phyloP scores from a whole-genome alignment of 1,140 invertebrate species.

The Drosophila varians region DNA sequence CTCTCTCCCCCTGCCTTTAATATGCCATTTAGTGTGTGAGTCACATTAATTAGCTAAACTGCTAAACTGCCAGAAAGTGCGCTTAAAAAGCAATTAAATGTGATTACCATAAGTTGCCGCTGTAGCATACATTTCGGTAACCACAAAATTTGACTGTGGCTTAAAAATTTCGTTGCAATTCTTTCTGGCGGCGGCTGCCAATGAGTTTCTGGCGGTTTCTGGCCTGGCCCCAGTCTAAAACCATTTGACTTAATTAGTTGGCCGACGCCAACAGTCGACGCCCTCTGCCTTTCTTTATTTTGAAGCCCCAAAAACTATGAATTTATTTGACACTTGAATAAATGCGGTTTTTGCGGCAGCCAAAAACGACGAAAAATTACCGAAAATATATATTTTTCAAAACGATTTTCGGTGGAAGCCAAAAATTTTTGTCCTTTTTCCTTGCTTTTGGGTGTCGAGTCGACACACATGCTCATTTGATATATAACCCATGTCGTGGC shows the following conservation, averaged over 20 bases:
- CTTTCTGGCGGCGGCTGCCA: conserved; percentile 33
- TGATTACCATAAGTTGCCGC: conserved; percentile 78
- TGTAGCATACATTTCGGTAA: conserved; percentile 53
- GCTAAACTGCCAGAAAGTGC: conserved; percentile 62
- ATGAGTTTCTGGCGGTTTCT: conserved; percentile 39
- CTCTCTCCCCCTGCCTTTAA: conserved; percentile 12
- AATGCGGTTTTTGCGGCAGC: conserved; percentile 75
- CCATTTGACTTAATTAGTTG: conserved; percentile 82
- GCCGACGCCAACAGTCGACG: conserved; percentile 44
- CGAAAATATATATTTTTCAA: conserved; percentile 71
- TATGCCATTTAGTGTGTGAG: conserved; percentile 56
- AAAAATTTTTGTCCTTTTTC: conserved; percentile 22
- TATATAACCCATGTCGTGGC: conserved; percentile 68
- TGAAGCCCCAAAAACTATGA: conserved; percentile 63
- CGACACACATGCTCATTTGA: conserved; percentile 51
- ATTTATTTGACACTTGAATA: conserved; percentile 83
- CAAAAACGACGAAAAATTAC: conserved; percentile 73
- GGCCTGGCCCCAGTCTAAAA: conserved; percentile 25
- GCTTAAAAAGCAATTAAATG: conserved; percentile 83
- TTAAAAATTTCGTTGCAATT: conserved; percentile 4
- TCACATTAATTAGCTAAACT: conserved; percentile 73
- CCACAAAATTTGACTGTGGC: conserved; percentile 4
- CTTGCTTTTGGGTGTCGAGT: conserved; percentile 9
- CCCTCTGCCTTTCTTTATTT: conserved; percentile 15
- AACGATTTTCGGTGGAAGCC: conserved; percentile 45